Base-by-base conservation (phyloP, 2,888 invertebrate species). In the Drosophila austrosaltans region DNA sequence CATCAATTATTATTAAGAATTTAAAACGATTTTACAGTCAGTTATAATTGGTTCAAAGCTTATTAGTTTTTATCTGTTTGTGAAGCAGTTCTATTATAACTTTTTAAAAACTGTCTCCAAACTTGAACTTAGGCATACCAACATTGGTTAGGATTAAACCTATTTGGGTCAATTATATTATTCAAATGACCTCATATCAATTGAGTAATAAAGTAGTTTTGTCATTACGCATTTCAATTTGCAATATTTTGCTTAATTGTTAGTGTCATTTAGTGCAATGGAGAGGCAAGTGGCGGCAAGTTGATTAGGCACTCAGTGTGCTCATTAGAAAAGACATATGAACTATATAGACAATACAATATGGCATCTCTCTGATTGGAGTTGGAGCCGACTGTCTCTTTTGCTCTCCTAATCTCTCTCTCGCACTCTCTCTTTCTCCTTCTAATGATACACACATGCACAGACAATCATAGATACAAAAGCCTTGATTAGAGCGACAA, bases 401-500 rank as follows among this genome's bases (percentile, higher is more conserved):
- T 30, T 22, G 10, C 20, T 22, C 8, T 16, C 16, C 16, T 16
- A 16, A 16, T 16, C 16, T 22, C 10, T 22, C 8, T 10, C 44
- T 8, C 1, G 20, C 22, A 22, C 20, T 8, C 8, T 22, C 20
- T 8, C 6, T 48, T 2, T 20, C 20, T 28, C 6, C 25, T 36
- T 16, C n/a, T n/a, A 32, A 61, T 30, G n/a, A 16, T 57, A 57
- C 57, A 65, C 53, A 58, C 48, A 53, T 56, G 40, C 61, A 68
- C 60, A 63, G 62, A 28, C 36, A 54, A n/a, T 58, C 53, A 60
- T 48, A 66, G 20, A 58, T 63, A 80, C 73, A 77, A 85, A 78
- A 70, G 86, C 71, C 81, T 76, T 86, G 85, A 88, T 85, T 85
- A 83, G 84, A 78, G 81, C 61, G 73, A 72, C 87, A 83, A 77